phyloP scores from a whole-genome alignment of 2,113 vertebrate genomes.

The Tor tambroides region DNA sequence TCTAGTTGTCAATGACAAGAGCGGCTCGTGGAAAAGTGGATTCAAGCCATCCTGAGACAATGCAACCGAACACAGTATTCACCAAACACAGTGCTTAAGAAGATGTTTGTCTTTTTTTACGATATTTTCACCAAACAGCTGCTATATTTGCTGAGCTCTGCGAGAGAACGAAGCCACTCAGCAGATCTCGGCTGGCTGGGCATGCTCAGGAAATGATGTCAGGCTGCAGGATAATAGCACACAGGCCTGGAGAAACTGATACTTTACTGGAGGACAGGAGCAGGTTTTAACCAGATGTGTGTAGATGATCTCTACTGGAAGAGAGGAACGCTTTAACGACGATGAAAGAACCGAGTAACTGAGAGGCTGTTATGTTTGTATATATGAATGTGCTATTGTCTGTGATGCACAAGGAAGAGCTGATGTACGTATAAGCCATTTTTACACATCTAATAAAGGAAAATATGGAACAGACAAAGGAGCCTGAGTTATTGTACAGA shows the following conservation, averaged over 20 bases:
- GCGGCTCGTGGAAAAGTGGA: background rate
- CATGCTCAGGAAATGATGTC: constrained; percentile 38
- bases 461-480: background rate
- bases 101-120: constrained; percentile 19
- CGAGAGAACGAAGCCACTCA: constrained; percentile 2
- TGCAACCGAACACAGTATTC: constrained; percentile 3
- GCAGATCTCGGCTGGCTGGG: constrained; percentile 31
- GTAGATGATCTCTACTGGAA: background rate
- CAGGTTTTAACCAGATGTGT: constrained; percentile 32
- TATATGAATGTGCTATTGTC: constrained; percentile 3
- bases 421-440: constrained; percentile 29
- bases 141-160: constrained; percentile 23
- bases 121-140: background rate
- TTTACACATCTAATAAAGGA: constrained; percentile 48
- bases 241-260: constrained; percentile 19
- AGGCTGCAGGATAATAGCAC: background rate
- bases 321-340: background rate
- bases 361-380: background rate
- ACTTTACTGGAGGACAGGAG: background rate
- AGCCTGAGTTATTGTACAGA: background rate
- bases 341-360: background rate
- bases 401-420: constrained; percentile 20
- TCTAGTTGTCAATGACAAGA: too few species aligned
- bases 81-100: background rate
- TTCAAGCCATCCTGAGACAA: constrained; percentile 23